Evolutionary conservation across 1,140 invertebrate genomes (phyloP).

Genomic region (Eubasilissa regina): DNA sequence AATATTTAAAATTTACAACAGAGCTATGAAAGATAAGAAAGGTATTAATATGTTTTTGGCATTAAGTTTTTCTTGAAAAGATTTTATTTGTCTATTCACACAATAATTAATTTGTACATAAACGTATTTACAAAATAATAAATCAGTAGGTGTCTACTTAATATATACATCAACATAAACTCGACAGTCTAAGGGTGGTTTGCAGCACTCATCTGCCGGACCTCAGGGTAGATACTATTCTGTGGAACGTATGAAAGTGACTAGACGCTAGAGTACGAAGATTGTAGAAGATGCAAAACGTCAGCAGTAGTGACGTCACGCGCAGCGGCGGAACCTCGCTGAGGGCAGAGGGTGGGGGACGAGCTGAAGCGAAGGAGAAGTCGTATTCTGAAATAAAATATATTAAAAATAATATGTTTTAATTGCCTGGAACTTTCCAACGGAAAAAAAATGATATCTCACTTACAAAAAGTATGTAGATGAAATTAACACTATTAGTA

Average conservation of each 20-base stretch:
- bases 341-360: conserved; percentile 57
- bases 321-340: not conserved
- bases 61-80: not conserved
- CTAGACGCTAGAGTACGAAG: not conserved
- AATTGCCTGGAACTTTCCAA: no score
- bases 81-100: conserved; percentile 21
- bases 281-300: not conserved
- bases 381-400: conserved; percentile 57
- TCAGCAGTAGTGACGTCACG: not conserved
- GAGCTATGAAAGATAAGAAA: not conserved
- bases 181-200: not conserved
- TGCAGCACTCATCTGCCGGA: not conserved
- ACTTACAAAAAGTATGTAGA: no score
- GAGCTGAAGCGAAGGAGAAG: conserved; percentile 51
- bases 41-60: no score
- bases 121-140: no score
- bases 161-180: not conserved
- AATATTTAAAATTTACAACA: no score
- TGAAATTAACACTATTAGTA: no score
- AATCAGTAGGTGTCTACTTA: not conserved
- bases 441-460: no score
- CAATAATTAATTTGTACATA: not conserved
- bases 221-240: not conserved
- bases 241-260: not conserved
- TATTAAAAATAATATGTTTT: no score